These are phyloP conservation scores for Cerceris ruficornis DNA, from an alignment of 2,888 invertebrate genomes.

Conservation along the genomic window DNA sequence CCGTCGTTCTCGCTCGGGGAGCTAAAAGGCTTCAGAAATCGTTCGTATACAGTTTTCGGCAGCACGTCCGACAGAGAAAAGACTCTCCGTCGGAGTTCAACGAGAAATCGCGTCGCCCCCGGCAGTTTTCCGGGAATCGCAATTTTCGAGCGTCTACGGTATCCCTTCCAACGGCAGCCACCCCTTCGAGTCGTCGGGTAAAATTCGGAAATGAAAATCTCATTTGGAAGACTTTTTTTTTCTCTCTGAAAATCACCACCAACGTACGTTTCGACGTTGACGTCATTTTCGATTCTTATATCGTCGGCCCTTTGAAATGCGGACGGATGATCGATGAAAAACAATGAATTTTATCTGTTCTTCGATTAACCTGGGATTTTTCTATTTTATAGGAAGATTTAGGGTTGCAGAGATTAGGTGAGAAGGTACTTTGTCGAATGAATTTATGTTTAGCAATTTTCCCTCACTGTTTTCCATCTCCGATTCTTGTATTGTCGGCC, in stretches of 20 bases:
- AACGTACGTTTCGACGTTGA: neutral
- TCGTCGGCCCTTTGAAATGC: no score
- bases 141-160: conserved; percentile 41
- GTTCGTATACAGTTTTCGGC: conserved; percentile 56
- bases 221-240: conserved; percentile 1
- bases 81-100: conserved; percentile 42
- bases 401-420: no score
- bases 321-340: no score
- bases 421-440: no score
- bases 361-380: no score
- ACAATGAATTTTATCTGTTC: no score
- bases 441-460: no score
- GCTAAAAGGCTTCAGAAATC: conserved; percentile 60
- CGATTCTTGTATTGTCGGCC: no score
- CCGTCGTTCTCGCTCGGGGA: conserved; percentile 37
- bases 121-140: conserved; percentile 46
- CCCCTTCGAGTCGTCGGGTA: neutral
- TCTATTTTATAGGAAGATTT: no score
- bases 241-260: conserved; percentile 3
- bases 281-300: no score
- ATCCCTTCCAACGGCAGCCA: neutral
- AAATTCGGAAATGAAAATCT: conserved; percentile 40
- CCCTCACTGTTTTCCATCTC: no score
- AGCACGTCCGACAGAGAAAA: conserved; percentile 46
- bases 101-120: conserved; percentile 54